phyloP scores from a whole-genome alignment of 2,113 vertebrate genomes.

The Panthera tigris region DNA sequence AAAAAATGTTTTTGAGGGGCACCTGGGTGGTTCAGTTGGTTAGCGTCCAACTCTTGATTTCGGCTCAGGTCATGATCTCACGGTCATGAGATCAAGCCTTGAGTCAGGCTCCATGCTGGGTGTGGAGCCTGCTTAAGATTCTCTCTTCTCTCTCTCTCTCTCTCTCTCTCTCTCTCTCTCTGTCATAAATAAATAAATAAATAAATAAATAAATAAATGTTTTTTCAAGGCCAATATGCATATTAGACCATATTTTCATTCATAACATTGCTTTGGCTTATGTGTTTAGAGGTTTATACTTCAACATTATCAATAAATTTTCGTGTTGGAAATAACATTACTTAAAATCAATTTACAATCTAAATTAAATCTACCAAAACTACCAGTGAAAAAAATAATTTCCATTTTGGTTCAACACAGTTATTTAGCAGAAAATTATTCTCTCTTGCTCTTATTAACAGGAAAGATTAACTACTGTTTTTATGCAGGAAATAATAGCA shows the following conservation, averaged over 20 bases:
- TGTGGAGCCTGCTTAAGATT: no score
- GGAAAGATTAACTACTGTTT: neutral
- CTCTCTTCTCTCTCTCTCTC: no score
- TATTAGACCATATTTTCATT: neutral
- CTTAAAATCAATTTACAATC: neutral
- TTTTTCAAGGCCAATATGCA: neutral
- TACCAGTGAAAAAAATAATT: neutral
- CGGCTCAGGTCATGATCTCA: neutral
- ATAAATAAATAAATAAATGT: neutral
- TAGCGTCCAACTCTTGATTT: neutral
- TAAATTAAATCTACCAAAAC: neutral
- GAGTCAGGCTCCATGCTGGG: no score
- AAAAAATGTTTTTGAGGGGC: neutral
- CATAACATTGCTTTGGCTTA: neutral
- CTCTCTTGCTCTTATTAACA: neutral
- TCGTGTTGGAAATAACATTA: neutral
- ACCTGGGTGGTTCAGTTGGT: neutral
- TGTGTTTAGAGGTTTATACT: neutral
- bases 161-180: no score
- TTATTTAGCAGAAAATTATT: neutral
- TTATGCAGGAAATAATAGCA: neutral
- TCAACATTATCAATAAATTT: neutral
- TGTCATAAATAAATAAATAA: no score
- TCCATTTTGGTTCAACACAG: neutral
- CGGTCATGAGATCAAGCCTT: neutral